Evolutionary conservation across 2,113 vertebrate species (phyloP).

Genomic region (Corythoichthys intestinalis): DNA sequence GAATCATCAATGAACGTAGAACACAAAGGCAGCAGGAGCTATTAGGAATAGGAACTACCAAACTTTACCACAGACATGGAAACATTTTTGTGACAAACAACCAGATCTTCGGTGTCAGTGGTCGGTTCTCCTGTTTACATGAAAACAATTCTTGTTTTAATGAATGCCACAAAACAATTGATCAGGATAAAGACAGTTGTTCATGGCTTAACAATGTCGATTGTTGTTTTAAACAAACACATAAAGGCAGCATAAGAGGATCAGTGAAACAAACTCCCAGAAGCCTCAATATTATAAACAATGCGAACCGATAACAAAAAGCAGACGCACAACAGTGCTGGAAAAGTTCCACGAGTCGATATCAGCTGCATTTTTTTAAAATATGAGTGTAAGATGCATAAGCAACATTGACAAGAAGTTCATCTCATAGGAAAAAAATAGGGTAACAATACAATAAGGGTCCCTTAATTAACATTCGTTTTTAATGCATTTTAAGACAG

Average conservation of each 20-base stretch:
- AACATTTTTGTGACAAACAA: neutral
- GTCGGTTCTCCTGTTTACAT: slow-evolving; percentile 26
- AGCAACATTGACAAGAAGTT: no score
- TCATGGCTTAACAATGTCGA: slow-evolving; percentile 59
- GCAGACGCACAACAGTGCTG: slow-evolving; percentile 50
- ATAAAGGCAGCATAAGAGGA: slow-evolving; percentile 55
- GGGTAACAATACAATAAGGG: no score
- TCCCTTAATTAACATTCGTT: no score
- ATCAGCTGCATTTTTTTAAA: slow-evolving; percentile 44
- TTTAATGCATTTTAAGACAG: no score
- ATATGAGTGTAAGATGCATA: slow-evolving; percentile 20
- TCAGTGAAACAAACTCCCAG: slow-evolving; percentile 56
- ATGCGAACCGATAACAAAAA: slow-evolving; percentile 42
- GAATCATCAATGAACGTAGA: slow-evolving; percentile 49
- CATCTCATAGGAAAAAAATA: no score
- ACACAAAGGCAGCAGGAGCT: slow-evolving; percentile 19
- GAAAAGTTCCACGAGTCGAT: slow-evolving; percentile 61
- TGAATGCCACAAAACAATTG: slow-evolving; percentile 50
- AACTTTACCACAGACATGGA: slow-evolving; percentile 11
- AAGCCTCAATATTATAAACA: slow-evolving; percentile 47
- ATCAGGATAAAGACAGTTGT: slow-evolving; percentile 38
- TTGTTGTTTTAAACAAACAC: slow-evolving; percentile 64
- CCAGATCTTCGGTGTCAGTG: neutral
- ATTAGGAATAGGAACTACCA: slow-evolving; percentile 19
- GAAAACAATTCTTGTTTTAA: slow-evolving; percentile 50